Conservation (phyloP, 2,888 invertebrate species). For the Sthenelais limicola region DNA sequence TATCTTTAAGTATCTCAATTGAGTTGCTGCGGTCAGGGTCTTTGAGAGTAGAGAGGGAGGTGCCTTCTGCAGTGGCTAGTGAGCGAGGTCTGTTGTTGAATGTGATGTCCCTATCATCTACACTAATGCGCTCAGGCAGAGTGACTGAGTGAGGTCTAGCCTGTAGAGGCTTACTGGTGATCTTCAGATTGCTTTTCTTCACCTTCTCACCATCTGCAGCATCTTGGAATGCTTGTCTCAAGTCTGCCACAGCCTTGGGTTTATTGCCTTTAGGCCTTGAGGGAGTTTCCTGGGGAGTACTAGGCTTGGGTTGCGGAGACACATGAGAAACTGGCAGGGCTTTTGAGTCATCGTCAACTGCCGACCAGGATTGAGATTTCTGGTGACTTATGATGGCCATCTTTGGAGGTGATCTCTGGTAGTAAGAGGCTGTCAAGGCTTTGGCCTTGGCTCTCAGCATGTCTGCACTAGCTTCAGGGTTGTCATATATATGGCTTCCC, state of each 20-base stretch:
- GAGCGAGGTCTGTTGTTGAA: neutral
- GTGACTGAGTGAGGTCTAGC: constrained; percentile 7
- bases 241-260: constrained; percentile 22
- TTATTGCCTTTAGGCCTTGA: neutral
- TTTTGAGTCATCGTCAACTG: neutral
- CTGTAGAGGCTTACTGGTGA: neutral
- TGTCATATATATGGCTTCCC: constrained; percentile 26
- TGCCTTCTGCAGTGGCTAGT: neutral
- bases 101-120: neutral
- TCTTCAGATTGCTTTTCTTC: neutral
- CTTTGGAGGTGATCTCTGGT: constrained; percentile 4
- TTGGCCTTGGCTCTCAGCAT: constrained; percentile 23
- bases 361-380: constrained; percentile 26
- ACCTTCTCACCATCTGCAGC: neutral
- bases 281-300: neutral
- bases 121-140: neutral
- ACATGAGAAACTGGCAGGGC: constrained; percentile 5
- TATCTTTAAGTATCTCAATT: neutral
- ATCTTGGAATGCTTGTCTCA: constrained; percentile 17
- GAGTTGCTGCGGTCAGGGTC: too few relatives aligned
- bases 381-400: neutral
- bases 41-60: too few relatives aligned
- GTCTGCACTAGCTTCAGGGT: constrained; percentile 27
- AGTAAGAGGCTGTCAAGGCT: constrained; percentile 24
- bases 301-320: neutral